phyloP scores from a whole-genome alignment of 2,888 invertebrate genomes.

The Lasioglossum malachurum region DNA sequence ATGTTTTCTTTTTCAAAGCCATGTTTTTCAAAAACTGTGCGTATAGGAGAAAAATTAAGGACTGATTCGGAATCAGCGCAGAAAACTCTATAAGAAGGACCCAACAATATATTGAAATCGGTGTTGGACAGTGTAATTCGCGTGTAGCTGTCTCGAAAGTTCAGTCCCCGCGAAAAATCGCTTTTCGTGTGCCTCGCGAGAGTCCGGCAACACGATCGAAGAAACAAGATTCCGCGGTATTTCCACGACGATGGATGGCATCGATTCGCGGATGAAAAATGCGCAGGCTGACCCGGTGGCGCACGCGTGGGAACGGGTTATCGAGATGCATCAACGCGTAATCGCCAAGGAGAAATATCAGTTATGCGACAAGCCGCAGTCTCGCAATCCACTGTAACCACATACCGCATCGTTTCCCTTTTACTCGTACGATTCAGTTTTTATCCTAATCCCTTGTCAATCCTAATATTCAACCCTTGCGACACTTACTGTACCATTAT shows the following conservation, averaged over 20 bases:
- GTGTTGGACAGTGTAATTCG: too few relatives aligned
- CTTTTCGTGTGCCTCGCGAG: neutral
- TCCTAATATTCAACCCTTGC: neutral
- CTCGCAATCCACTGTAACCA: slow-evolving; percentile 48
- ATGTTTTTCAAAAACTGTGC: too few relatives aligned
- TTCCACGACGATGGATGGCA: slow-evolving; percentile 1
- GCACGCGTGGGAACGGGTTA: slow-evolving; percentile 55
- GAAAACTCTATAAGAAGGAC: too few relatives aligned
- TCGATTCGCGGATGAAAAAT: slow-evolving; percentile 42
- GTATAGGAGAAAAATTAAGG: too few relatives aligned
- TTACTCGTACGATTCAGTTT: slow-evolving; percentile 27
- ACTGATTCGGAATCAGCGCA: too few relatives aligned
- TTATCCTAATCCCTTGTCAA: neutral
- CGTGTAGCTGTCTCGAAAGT: neutral
- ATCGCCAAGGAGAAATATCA: slow-evolving; percentile 49
- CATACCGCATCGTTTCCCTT: slow-evolving; percentile 42
- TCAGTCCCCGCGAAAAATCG: neutral
- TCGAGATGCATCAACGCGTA: slow-evolving; percentile 38
- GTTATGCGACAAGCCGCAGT: slow-evolving; percentile 38
- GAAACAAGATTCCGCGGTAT: neutral
- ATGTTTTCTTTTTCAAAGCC: too few relatives aligned
- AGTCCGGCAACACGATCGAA: slow-evolving; percentile 19
- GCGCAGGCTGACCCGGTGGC: slow-evolving; percentile 20
- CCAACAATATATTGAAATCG: too few relatives aligned
- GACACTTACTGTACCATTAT: too few relatives aligned